Conservation (phyloP, 2,113 vertebrate genomes). For the Hippocampus comes region DNA sequence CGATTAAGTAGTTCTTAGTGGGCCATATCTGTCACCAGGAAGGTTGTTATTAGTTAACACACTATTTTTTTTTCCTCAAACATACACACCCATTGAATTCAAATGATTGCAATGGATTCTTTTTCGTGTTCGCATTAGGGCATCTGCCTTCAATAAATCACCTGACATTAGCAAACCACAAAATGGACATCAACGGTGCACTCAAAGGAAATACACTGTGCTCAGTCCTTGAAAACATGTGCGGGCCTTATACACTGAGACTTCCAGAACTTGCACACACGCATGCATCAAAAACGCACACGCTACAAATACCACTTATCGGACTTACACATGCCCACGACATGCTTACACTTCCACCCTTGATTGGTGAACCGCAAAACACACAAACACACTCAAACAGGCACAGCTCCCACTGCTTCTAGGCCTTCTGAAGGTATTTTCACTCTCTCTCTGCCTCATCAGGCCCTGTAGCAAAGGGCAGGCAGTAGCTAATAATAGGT, state of each 20-base stretch:
- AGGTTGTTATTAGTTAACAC: constrained; percentile 47
- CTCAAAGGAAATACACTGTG: not conserved
- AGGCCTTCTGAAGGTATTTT: constrained; percentile 61
- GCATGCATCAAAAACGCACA: not conserved
- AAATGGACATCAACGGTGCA: not conserved
- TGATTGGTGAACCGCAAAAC: constrained; percentile 31
- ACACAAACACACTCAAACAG: constrained; percentile 20
- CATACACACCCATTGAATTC: constrained; percentile 5
- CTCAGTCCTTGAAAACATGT: not conserved
- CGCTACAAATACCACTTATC: constrained; percentile 13
- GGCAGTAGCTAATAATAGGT: constrained; percentile 79
- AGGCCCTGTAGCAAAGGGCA: constrained; percentile 75
- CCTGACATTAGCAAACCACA: not conserved
- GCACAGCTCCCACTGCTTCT: constrained; percentile 35
- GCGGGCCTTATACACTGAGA: not conserved
- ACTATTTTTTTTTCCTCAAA: constrained; percentile 27
- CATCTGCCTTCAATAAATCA: not conserved
- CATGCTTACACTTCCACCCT: constrained; percentile 40
- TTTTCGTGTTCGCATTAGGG: constrained; percentile 1
- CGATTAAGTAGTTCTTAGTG: constrained; percentile 56
- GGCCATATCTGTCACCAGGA: constrained; percentile 54
- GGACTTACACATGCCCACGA: constrained; percentile 31
- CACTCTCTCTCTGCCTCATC: constrained; percentile 75
- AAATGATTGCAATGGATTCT: constrained; percentile 23
- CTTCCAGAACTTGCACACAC: not conserved